Percentiles rank a stretch among this genome's conserved stretches.
phyloP scores from a whole-genome alignment of 2,888 invertebrate genomes.

The Macrophya annulata region DNA sequence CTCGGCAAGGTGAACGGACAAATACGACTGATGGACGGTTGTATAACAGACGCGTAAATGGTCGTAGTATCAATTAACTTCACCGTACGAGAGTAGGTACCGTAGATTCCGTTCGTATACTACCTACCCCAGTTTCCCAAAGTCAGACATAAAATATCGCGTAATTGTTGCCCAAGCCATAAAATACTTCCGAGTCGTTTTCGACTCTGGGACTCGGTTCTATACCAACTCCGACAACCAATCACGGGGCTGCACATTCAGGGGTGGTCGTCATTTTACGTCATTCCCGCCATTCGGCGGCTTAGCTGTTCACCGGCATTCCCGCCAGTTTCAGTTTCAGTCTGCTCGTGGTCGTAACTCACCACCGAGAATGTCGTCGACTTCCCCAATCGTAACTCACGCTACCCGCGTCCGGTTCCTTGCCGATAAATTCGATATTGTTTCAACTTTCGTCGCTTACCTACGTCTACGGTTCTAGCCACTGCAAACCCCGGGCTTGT shows the following conservation, averaged over 20 bases:
- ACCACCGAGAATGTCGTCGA: constrained; percentile 62
- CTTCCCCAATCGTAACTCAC: constrained; percentile 65
- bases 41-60: constrained; percentile 32
- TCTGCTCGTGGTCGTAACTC: constrained; percentile 58
- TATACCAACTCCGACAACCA: constrained; percentile 58
- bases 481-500: constrained; percentile 48
- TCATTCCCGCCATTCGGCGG: constrained; percentile 72
- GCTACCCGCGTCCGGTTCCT: constrained; percentile 66
- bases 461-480: constrained; percentile 63
- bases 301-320: constrained; percentile 69
- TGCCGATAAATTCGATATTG: constrained; percentile 78
- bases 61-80: constrained; percentile 27
- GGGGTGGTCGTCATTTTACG: constrained; percentile 66
- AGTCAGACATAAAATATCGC: constrained; percentile 46
- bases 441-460: constrained; percentile 76
- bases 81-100: not conserved
- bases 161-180: constrained; percentile 48
- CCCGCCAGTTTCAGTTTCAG: constrained; percentile 66
- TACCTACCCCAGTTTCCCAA: not conserved
- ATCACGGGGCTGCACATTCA: constrained; percentile 60
- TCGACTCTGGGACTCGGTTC: constrained; percentile 3
- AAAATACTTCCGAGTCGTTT: constrained; percentile 47
- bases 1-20: not conserved
- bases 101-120: not conserved
- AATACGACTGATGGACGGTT: constrained; percentile 14